A percentile compares a stretch with the other conserved stretches of the same genome.
phyloP scores from a whole-genome alignment of 2,888 invertebrate genomes.

The Neoitamus cyanurus region DNA sequence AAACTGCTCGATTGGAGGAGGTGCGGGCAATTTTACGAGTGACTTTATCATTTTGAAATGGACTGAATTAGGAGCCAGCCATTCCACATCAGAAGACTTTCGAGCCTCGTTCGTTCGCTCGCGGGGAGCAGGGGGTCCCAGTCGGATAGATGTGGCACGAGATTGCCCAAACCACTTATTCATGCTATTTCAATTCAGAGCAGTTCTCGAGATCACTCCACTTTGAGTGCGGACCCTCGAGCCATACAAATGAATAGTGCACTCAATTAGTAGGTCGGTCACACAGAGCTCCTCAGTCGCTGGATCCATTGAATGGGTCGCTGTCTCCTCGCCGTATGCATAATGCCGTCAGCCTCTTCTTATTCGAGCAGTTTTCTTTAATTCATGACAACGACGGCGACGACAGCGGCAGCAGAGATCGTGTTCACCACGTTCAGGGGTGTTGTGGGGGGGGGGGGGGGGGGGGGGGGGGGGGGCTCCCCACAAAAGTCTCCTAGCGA shows the following conservation, averaged over 20 bases:
- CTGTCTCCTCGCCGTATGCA: background rate
- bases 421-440: background rate
- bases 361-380: background rate
- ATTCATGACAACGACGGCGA: background rate
- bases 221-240: constrained; percentile 10
- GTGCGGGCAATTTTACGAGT: background rate
- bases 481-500: background rate
- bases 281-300: background rate
- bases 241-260: constrained; percentile 18
- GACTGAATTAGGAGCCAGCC: background rate
- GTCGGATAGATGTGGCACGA: background rate
- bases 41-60: background rate
- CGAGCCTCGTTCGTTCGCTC: background rate
- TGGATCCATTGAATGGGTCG: background rate
- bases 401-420: background rate
- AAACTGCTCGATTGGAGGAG: background rate
- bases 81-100: background rate
- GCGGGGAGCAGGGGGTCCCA: background rate
- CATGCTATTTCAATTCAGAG: constrained; percentile 30
- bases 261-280: constrained; percentile 5
- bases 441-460: background rate
- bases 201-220: constrained; percentile 32
- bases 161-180: constrained; percentile 24
- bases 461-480: background rate
- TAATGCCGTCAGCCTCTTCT: background rate